Evolutionary conservation across 2,113 vertebrate species (phyloP).

Genomic region (Syrrhaptes paradoxus): DNA sequence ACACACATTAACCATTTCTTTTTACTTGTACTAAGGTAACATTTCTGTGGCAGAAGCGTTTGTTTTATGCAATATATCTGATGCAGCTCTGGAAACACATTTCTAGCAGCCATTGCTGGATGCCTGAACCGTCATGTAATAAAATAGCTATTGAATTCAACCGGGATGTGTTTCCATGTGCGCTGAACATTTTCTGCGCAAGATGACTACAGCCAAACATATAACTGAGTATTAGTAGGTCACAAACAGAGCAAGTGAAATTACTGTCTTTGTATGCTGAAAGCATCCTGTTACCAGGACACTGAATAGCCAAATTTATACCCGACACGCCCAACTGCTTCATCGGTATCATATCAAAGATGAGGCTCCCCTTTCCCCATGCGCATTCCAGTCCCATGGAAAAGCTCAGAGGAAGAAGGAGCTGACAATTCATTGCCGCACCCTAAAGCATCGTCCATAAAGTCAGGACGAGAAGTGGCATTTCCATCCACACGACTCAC

Average conservation of each 20-base stretch:
- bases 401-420: not conserved
- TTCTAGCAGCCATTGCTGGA: not conserved
- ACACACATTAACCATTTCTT: not conserved
- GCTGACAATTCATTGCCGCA: not conserved
- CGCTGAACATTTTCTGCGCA: not conserved
- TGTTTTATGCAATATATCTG: not conserved
- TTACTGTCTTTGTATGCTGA: not conserved
- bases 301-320: not conserved
- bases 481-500: not conserved
- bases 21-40: not conserved
- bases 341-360: not conserved
- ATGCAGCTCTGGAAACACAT: not conserved
- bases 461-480: not conserved
- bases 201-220: not conserved
- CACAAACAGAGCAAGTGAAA: not conserved
- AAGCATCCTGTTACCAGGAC: not conserved
- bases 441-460: not conserved
- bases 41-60: not conserved
- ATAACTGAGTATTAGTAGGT: not conserved
- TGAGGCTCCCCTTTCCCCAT: not conserved
- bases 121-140: not conserved
- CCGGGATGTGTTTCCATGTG: not conserved
- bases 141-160: not conserved
- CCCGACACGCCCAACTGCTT: not conserved
- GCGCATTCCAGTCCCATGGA: not conserved